Base-by-base conservation (phyloP, 64 coral and sea anemone genomes). In the Orbicella faveolata region DNA sequence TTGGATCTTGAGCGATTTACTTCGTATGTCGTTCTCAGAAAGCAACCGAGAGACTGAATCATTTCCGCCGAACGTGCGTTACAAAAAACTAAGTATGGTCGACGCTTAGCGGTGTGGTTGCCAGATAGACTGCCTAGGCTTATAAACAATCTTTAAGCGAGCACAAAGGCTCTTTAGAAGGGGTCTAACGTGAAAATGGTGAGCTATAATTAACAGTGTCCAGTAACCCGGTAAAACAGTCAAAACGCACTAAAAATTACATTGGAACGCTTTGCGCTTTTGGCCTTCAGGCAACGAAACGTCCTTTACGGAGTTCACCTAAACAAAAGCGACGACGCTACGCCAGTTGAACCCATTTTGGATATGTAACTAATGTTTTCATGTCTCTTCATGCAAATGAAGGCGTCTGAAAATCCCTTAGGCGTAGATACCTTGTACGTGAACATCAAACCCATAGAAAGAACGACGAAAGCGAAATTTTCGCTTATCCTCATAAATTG, bases 301-400 rank as follows among this genome's bases (percentile, higher is more conserved):
- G 19, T 63, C 61, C 30, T 17, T 59, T 16, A 1, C 15, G 0
- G 6, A 59, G 15, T 59, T 59, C 9, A 6, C 55, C 55, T 9
- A 14, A 14, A 14, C 55, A 59, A 59, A 14, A 59, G 55, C 44
- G 44, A 48, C 44, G 44, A 48, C 44, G 44, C 44, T 48, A 48
- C 44, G 44, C 11, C 15, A 82, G 30, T 17, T 65, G 20, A 25
- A 74, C 14, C 3, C 34, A 34, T 34, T 74, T 36, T 64, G 17
- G 1, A 19, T 52, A 33, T 85, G 82, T 73, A 73, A 72, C 82
- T 52, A 69, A 79, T 79, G 77, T 85, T 51, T 53, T 26, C 20
- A 84, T 48, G 16, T 41, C 16, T 2, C n/a, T 61, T 69, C n/a
- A 83, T 70, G 36, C 64, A 84, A 69, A 52, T 52, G 26, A 39